These are phyloP conservation scores for Diceros bicornis DNA, from an alignment of 2,797 vertebrate genomes.

Conservation along the genomic window DNA sequence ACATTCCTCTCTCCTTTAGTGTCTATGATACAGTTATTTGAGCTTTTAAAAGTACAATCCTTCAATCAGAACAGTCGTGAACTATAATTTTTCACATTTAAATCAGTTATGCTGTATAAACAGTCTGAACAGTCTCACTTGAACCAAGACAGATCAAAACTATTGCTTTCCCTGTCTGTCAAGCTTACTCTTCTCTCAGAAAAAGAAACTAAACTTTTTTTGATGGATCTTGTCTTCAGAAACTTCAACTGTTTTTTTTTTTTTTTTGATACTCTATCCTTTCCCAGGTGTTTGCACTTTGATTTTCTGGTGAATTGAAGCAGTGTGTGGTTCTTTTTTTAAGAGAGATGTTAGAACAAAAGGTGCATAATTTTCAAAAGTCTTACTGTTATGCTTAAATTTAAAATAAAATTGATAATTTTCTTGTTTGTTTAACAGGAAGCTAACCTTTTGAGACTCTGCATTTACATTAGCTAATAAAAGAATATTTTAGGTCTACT, in stretches of 20 bases:
- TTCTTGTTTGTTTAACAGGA: not conserved
- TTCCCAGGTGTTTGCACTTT: conserved; percentile 54
- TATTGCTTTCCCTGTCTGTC: not conserved
- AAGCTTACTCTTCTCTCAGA: not conserved
- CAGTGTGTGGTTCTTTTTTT: not conserved
- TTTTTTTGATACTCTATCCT: conserved; percentile 6
- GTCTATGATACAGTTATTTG: not conserved
- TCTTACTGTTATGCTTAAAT: not conserved
- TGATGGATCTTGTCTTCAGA: conserved; percentile 20
- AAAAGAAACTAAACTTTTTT: not conserved
- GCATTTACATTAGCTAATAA: not conserved
- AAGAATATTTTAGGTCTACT: not conserved
- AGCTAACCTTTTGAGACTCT: not conserved
- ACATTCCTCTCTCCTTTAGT: not conserved
- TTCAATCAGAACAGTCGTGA: conserved; percentile 12
- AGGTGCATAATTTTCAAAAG: conserved; percentile 14
- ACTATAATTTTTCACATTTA: not conserved
- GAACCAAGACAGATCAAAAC: not conserved
- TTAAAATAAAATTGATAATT: conserved; percentile 22
- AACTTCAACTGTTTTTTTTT: conserved; percentile 18
- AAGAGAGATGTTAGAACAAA: conserved; percentile 45
- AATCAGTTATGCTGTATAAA: not conserved
- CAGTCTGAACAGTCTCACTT: not conserved
- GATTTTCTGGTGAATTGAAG: conserved; percentile 58
- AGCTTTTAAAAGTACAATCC: not conserved